Evolutionary conservation across 2,888 invertebrate species (phyloP).

Genomic region (Drosophila subquinaria): DNA sequence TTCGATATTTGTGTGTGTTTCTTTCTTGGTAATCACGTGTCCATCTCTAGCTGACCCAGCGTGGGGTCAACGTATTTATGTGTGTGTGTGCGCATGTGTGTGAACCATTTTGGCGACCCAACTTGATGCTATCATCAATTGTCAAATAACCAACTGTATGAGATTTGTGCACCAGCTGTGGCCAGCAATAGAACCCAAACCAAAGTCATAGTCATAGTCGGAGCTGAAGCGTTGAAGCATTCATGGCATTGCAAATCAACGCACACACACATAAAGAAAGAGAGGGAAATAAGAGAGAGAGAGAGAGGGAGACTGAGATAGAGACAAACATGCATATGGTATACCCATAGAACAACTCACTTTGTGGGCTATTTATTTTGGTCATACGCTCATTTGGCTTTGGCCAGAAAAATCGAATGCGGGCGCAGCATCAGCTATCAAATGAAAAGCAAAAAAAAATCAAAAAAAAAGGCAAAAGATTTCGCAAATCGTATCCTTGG

Average conservation of each 20-base stretch:
- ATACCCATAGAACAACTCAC: conserved; percentile 71
- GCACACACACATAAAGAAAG: conserved; percentile 29
- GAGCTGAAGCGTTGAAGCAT: conserved; percentile 75
- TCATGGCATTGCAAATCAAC: conserved; percentile 76
- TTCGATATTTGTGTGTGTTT: conserved; percentile 30
- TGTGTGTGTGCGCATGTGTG: conserved; percentile 29
- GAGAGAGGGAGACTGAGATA: background rate
- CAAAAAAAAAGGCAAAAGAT: conserved; percentile 52
- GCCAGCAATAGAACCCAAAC: conserved; percentile 28
- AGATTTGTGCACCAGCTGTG: conserved; percentile 80
- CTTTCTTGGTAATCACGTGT: conserved; percentile 46
- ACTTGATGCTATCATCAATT: conserved; percentile 81
- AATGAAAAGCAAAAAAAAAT: conserved; percentile 36
- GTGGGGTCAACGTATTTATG: conserved; percentile 34
- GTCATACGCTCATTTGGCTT: conserved; percentile 77
- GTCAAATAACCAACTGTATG: conserved; percentile 81
- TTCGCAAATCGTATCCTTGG: conserved; percentile 64
- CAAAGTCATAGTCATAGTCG: conserved; percentile 3
- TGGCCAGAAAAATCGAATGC: conserved; percentile 65
- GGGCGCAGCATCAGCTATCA: conserved; percentile 26
- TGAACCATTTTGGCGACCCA: conserved; percentile 69
- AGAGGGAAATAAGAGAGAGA: conserved; percentile 1
- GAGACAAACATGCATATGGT: conserved; percentile 52
- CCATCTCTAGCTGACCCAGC: conserved; percentile 47
- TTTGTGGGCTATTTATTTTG: conserved; percentile 81